A percentile compares a stretch with the other conserved stretches of the same genome.
phyloP scores from a whole-genome alignment of 2,797 vertebrate genomes.

The Bucorvus abyssinicus region DNA sequence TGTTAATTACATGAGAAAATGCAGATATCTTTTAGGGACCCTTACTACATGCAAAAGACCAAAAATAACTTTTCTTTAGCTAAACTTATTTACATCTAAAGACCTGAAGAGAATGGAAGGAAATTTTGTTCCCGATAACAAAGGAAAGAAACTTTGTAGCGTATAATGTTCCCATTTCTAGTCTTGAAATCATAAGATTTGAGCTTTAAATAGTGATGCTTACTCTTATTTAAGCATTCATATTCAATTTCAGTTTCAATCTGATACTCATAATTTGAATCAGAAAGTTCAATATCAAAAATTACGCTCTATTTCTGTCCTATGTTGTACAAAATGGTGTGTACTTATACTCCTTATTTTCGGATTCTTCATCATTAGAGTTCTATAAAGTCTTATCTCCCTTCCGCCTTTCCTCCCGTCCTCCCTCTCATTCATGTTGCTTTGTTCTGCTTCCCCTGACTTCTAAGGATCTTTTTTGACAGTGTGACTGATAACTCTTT shows the following conservation, averaged over 20 bases:
- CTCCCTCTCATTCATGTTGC: neutral
- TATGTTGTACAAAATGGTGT: neutral
- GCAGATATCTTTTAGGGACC: neutral
- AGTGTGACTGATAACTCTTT: neutral
- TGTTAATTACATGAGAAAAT: neutral
- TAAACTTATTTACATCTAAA: neutral
- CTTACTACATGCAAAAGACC: neutral
- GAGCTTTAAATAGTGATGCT: neutral
- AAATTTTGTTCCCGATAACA: neutral
- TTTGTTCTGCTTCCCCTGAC: neutral
- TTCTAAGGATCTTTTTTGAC: neutral
- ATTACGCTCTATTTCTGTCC: neutral
- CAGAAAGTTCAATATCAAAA: neutral
- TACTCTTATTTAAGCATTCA: neutral
- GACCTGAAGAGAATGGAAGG: neutral
- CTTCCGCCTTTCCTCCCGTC: neutral
- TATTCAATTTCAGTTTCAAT: neutral
- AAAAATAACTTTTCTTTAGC: neutral
- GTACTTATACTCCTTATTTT: neutral
- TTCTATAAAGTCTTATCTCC: neutral
- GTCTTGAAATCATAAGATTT: neutral
- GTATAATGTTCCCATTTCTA: neutral
- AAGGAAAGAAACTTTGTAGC: neutral
- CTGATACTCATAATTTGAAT: neutral
- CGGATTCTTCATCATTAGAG: neutral